phyloP scores from a whole-genome alignment of 1,140 invertebrate species.

The Sycobia sp. region DNA sequence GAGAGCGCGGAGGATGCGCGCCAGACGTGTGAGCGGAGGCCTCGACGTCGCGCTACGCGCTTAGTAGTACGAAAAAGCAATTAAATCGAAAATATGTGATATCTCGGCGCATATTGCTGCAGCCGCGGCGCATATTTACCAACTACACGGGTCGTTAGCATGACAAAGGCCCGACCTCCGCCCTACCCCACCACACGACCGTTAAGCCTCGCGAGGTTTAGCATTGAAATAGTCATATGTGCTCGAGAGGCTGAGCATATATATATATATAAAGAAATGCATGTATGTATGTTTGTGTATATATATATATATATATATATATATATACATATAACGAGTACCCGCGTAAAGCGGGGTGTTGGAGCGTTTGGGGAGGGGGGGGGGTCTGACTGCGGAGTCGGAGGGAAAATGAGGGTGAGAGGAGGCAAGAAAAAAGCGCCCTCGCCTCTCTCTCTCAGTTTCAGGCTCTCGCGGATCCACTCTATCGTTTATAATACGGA shows the following conservation, averaged over 20 bases:
- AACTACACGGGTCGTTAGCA: slow-evolving; percentile 51
- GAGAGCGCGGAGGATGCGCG: slow-evolving; percentile 25
- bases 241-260: not conserved
- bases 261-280: too few species aligned
- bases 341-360: too few species aligned
- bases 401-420: not conserved
- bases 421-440: too few species aligned
- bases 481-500: too few species aligned
- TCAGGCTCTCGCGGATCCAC: too few species aligned
- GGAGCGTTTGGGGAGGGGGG: too few species aligned
- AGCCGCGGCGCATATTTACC: slow-evolving; percentile 53
- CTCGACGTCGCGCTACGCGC: too few species aligned
- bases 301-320: too few species aligned
- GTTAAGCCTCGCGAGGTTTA: slow-evolving; percentile 30
- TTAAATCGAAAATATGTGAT: slow-evolving; percentile 59
- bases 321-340: too few species aligned
- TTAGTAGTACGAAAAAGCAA: slow-evolving; percentile 58
- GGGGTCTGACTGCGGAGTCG: not conserved
- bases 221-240: slow-evolving; percentile 41
- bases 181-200: not conserved
- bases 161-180: slow-evolving; percentile 43
- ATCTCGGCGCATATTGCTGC: slow-evolving; percentile 24
- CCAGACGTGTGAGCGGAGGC: too few species aligned
- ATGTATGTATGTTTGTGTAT: too few species aligned
- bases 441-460: too few species aligned